These are phyloP conservation scores for Lacanobia oleracea DNA, from an alignment of 2,888 invertebrate genomes.

Conservation along the genomic window DNA sequence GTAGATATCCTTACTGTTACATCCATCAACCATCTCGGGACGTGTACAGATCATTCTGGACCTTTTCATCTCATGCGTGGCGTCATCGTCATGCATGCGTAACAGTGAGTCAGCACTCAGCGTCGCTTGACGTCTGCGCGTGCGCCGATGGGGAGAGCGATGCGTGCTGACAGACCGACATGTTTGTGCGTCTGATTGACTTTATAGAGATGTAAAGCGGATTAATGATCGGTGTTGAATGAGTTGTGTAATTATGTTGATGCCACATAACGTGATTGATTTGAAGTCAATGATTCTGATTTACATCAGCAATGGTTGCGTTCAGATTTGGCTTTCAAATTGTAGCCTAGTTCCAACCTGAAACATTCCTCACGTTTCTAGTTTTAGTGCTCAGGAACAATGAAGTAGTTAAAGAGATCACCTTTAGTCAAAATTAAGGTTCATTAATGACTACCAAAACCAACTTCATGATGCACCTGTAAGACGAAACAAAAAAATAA, in stretches of 20 bases:
- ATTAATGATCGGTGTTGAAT: slow-evolving; percentile 49
- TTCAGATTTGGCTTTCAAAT: neutral
- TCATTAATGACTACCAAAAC: neutral
- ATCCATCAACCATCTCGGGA: too few relatives aligned
- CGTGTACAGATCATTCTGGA: neutral
- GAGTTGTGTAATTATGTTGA: slow-evolving; percentile 18
- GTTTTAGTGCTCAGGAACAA: neutral
- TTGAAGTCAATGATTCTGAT: neutral
- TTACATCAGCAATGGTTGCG: neutral
- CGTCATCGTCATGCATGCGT: slow-evolving; percentile 5
- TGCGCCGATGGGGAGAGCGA: slow-evolving; percentile 19
- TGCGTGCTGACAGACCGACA: slow-evolving; percentile 42
- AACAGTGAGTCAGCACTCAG: slow-evolving; percentile 34
- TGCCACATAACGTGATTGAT: slow-evolving; percentile 14
- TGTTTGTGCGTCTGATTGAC: slow-evolving; percentile 46
- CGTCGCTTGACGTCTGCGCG: slow-evolving; percentile 14
- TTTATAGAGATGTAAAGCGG: slow-evolving; percentile 42
- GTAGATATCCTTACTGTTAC: too few relatives aligned
- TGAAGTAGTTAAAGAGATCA: too few relatives aligned
- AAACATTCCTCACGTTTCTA: neutral
- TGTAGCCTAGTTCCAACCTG: neutral
- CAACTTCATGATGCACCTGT: neutral
- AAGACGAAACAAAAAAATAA: neutral
- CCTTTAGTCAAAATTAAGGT: neutral
- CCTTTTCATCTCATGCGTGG: neutral